Evolutionary conservation across 2,888 invertebrate species (phyloP), one percentile per base, ranked within the genome.

Genomic region (Hydriomena furcata): DNA sequence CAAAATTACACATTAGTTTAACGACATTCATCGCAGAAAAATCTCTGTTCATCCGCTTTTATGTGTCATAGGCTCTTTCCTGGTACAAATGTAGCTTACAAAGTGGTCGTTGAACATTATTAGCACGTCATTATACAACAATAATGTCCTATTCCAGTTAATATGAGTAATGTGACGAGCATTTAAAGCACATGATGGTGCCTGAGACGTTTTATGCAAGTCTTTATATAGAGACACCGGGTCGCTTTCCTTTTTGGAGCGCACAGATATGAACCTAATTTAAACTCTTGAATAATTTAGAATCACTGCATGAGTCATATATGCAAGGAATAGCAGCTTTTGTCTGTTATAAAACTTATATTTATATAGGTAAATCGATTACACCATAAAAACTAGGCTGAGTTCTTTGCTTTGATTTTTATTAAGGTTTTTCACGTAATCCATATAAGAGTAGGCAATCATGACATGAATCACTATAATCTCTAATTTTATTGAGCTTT

Each of bases 1-100:
- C 86, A 86, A 84, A 73, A 73, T 76, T 79, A 79, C 77, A 71
- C 73, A 73, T 80, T n/a, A n/a, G n/a, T n/a, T n/a, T n/a, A 79
- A 81, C 57, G 36, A 73, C 68, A 81, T 73, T 87, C 86, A 88
- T 77, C 79, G 72, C 57, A 82, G 75, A 85, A 85, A 84, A 81
- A 87, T 88, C 84, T 85, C 55, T 59, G 73, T 61, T 65, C 77
- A 76, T 84, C 87, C 82, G 87, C 76, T 73, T 63, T 53, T 52
- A 63, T 83, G 83, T 76, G 84, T 87, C 86, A 85, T 68, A 55
- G 37, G 28, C 48, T 25, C 53, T 53, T 81, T 82, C 82, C 65
- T 66, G 64, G 75, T 76, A 82, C 47, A 61, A 63, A 55, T 41
- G 31, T 27, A 36, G 41, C 43, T 34, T 37, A 32, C 52, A 49